Evolutionary conservation across 1,140 invertebrate species (phyloP).

Genomic region (Caenorhabditis brenneri): DNA sequence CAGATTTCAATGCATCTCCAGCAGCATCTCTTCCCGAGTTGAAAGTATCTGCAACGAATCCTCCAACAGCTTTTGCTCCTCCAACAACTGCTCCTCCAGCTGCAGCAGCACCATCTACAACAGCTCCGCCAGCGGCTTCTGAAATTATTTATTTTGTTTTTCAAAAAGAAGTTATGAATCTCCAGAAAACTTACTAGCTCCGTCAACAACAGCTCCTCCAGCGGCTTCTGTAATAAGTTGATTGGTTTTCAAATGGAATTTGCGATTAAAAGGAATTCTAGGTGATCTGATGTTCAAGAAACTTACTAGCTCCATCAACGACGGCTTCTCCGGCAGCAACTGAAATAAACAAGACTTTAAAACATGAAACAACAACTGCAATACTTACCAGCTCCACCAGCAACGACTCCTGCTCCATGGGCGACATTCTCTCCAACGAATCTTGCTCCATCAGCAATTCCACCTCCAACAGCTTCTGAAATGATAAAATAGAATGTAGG

Average conservation of each 20-base stretch:
- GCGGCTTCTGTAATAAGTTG: background rate
- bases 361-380: background rate
- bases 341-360: background rate
- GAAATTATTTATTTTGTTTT: background rate
- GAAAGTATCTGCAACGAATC: slow-evolving; percentile 8
- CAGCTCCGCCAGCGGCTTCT: slow-evolving; percentile 26
- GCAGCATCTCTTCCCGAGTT: background rate
- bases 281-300: no score
- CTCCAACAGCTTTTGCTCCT: slow-evolving; percentile 28
- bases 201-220: background rate
- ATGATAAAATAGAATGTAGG: background rate
- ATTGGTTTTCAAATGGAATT: no score
- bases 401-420: slow-evolving; percentile 18
- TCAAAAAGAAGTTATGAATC: no score
- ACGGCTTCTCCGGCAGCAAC: slow-evolving; percentile 31
- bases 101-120: slow-evolving; percentile 23
- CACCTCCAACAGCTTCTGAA: background rate
- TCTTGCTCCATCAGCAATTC: background rate
- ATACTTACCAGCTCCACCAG: background rate
- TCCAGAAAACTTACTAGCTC: slow-evolving; percentile 6
- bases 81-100: slow-evolving; percentile 21
- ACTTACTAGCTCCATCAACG: background rate
- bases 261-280: no score
- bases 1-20: slow-evolving; percentile 12
- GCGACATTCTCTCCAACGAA: slow-evolving; percentile 13